Percentiles rank a stretch among this genome's conserved stretches.
Conservation (phyloP, 2,888 invertebrate genomes). For the Vannuccia rotundouncinata region DNA sequence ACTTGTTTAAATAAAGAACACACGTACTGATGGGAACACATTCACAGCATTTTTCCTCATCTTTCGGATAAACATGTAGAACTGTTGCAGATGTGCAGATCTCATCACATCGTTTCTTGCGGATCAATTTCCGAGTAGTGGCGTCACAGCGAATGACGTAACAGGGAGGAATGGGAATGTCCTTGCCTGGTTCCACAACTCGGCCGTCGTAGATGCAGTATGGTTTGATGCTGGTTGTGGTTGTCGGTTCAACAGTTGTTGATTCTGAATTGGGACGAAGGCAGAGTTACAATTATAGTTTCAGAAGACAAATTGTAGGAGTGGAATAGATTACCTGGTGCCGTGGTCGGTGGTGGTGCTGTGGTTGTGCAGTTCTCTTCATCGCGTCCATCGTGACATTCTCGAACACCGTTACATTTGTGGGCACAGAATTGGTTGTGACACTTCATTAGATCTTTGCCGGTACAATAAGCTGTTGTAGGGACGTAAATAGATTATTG, state of each 20-base stretch:
- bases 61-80: not conserved
- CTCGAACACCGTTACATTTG: not conserved
- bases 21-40: conserved; percentile 20
- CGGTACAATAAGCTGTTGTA: conserved; percentile 1
- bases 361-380: conserved; percentile 12
- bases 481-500: too few relatives aligned
- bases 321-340: not conserved
- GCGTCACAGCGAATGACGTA: not conserved
- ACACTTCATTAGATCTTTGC: conserved; percentile 15
- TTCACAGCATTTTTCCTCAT: conserved; percentile 30
- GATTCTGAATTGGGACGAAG: not conserved
- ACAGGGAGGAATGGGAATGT: not conserved
- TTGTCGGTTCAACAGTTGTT: not conserved
- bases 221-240: not conserved
- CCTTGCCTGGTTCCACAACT: not conserved
- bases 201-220: conserved; percentile 9
- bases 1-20: too few relatives aligned
- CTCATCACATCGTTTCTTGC: conserved; percentile 1
- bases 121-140: not conserved
- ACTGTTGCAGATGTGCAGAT: not conserved
- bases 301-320: not conserved
- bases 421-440: conserved; percentile 24
- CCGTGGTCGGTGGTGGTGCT: not conserved
- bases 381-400: conserved; percentile 22
- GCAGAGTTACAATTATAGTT: not conserved